phyloP scores from a whole-genome alignment of 1,140 invertebrate species.

The Notospermus geniculatus region DNA sequence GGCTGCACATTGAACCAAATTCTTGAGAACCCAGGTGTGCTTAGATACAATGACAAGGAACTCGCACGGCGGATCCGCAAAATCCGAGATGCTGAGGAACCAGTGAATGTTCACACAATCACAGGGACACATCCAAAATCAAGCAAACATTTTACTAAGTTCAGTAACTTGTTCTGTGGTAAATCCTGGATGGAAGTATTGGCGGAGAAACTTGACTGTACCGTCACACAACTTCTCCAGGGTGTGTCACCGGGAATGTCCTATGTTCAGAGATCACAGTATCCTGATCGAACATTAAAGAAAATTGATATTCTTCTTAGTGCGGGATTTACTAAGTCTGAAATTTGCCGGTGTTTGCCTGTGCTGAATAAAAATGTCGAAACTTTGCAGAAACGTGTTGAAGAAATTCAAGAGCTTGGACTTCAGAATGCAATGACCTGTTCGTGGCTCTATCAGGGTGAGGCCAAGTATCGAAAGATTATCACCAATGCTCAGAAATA shows the following conservation, averaged over 20 bases:
- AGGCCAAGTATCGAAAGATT: neutral
- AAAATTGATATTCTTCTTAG: neutral
- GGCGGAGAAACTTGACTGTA: conserved; percentile 1
- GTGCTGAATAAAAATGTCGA: neutral
- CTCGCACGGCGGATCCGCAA: neutral
- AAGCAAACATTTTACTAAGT: neutral
- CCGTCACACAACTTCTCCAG: neutral
- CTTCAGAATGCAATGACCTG: neutral
- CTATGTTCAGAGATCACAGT: neutral
- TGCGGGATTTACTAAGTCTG: neutral
- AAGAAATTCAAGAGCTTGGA: neutral
- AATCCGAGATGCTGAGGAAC: neutral
- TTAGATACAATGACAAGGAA: neutral
- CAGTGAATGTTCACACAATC: neutral
- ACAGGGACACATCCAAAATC: too few relatives aligned
- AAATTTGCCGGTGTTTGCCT: neutral
- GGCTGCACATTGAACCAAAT: neutral
- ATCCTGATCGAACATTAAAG: neutral
- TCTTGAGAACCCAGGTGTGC: neutral
- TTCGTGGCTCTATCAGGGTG: neutral
- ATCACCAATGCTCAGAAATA: neutral
- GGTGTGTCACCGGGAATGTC: neutral
- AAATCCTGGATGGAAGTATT: neutral
- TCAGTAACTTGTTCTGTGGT: neutral
- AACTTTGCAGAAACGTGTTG: neutral